These are phyloP conservation scores for Macrobrachium nipponense DNA, from an alignment of 1,140 invertebrate species.

Conservation along the genomic window DNA sequence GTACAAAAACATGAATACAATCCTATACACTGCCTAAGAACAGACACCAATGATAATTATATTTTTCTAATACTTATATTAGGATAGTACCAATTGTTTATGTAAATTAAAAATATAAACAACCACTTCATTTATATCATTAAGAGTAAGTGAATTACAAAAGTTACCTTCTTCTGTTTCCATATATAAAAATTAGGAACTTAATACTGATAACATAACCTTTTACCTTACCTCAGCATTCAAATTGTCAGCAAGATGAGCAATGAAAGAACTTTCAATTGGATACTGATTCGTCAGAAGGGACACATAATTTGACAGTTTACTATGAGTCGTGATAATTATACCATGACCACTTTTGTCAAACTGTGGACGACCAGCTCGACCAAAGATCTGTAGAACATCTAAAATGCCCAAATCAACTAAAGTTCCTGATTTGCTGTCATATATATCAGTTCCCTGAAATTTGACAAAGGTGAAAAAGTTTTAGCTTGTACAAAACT, in stretches of 20 bases:
- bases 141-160: background rate
- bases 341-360: slow-evolving; percentile 92
- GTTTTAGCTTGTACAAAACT: background rate
- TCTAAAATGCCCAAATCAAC: slow-evolving; percentile 97
- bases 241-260: slow-evolving; percentile 92
- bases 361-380: slow-evolving; percentile 95
- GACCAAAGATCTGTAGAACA: slow-evolving; percentile 98
- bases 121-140: background rate
- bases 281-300: slow-evolving; percentile 96
- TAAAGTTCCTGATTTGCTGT: slow-evolving; percentile 93
- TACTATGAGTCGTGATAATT: slow-evolving; percentile 94
- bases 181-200: background rate
- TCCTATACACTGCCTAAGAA: background rate
- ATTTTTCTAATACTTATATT: background rate
- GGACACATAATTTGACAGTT: slow-evolving; percentile 93
- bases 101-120: too few species aligned
- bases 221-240: slow-evolving; percentile 88
- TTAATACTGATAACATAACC: background rate
- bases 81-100: too few species aligned
- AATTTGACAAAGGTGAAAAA: slow-evolving; percentile 23
- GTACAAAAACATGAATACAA: too few species aligned
- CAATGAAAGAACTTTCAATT: slow-evolving; percentile 97
- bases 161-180: slow-evolving; percentile 51
- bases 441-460: slow-evolving; percentile 97
- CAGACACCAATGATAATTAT: background rate